phyloP scores from a whole-genome alignment of 2,888 invertebrate species.

The Trachelus iudaicus region DNA sequence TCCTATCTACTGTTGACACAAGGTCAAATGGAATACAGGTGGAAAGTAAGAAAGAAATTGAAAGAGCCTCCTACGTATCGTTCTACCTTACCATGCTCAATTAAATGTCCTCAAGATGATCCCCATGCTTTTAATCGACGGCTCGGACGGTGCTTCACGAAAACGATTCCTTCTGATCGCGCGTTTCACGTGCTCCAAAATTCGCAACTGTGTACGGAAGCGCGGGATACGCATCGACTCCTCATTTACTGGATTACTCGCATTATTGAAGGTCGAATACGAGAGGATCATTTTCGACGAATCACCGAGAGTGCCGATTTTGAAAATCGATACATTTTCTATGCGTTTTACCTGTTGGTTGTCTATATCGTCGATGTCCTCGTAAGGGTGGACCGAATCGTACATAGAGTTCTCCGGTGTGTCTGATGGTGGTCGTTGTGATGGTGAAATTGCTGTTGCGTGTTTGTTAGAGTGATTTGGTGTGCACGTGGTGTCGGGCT shows the following conservation, averaged over 20 bases:
- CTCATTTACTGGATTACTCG: neutral
- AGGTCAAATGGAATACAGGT: neutral
- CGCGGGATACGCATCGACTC: neutral
- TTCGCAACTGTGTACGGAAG: neutral
- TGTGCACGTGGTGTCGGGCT: constrained; percentile 3
- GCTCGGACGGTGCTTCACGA: neutral
- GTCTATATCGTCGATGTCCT: constrained; percentile 28
- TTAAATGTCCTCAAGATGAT: constrained; percentile 15
- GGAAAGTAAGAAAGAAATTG: neutral
- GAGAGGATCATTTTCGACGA: neutral
- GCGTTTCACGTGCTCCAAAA: neutral
- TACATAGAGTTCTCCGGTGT: constrained; percentile 20
- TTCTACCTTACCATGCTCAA: constrained; percentile 34
- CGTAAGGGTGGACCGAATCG: constrained; percentile 24
- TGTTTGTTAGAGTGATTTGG: constrained; percentile 14
- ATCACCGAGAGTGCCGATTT: neutral
- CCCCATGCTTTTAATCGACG: constrained; percentile 30
- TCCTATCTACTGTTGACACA: neutral
- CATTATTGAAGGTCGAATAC: neutral
- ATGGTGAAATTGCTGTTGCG: constrained; percentile 3
- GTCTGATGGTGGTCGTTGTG: constrained; percentile 14
- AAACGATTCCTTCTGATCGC: neutral
- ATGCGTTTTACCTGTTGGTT: constrained; percentile 32
- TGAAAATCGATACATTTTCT: neutral
- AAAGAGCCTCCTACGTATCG: neutral